Percentiles rank a stretch among this genome's conserved stretches.
Conservation (phyloP, 2,888 invertebrate species). For the Caradrina clavipalpis region DNA sequence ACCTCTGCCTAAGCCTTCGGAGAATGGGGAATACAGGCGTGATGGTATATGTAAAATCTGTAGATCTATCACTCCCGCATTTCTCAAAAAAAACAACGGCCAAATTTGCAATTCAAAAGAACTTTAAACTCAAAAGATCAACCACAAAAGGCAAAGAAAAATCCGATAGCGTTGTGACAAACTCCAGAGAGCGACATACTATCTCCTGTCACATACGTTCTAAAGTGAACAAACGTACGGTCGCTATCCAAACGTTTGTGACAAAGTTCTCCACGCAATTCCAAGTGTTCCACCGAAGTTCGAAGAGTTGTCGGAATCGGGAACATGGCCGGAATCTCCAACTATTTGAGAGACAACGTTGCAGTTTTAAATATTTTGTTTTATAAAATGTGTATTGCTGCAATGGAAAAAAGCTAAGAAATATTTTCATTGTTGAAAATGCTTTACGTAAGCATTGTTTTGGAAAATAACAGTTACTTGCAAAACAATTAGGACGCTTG, state of each 20-base stretch:
- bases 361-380: constrained; percentile 8
- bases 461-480: too few relatives aligned
- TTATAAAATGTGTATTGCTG: neutral
- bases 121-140: too few relatives aligned
- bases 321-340: constrained; percentile 31
- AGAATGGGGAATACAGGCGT: too few relatives aligned
- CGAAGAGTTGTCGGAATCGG: constrained; percentile 33
- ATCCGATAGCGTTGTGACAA: neutral
- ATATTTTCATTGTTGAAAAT: too few relatives aligned
- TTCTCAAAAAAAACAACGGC: too few relatives aligned
- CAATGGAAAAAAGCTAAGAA: too few relatives aligned
- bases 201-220: neutral
- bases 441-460: too few relatives aligned
- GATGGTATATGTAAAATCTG: too few relatives aligned
- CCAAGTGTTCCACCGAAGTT: constrained; percentile 25
- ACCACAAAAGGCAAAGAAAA: neutral
- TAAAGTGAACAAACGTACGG: constrained; percentile 11
- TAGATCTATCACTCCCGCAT: too few relatives aligned
- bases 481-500: too few relatives aligned
- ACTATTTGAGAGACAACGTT: constrained; percentile 17
- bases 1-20: too few relatives aligned
- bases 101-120: too few relatives aligned
- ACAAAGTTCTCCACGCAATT: constrained; percentile 38
- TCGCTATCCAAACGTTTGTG: constrained; percentile 29
- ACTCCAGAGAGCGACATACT: neutral